These are phyloP conservation scores for Mystacides longicornis DNA, from an alignment of 2,888 invertebrate species.

Conservation along the genomic window DNA sequence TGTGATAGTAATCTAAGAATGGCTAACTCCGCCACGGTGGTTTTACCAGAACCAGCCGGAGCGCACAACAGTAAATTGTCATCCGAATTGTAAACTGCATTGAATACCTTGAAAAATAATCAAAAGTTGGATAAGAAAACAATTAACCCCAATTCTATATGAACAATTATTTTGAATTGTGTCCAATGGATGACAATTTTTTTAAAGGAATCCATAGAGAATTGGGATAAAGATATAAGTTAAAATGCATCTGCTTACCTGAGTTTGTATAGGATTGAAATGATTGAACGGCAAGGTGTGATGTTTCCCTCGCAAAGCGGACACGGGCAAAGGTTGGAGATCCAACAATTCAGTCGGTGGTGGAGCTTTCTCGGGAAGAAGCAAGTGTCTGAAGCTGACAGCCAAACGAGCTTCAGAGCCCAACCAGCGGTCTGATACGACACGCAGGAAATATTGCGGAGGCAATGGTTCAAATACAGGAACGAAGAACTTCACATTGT, in stretches of 20 bases:
- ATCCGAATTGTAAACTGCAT: conserved; percentile 95
- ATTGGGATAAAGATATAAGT: too few species aligned
- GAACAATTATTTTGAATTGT: too few species aligned
- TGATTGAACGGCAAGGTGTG: conserved; percentile 86
- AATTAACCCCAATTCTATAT: too few species aligned
- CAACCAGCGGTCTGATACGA: conserved; percentile 87
- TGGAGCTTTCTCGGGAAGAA: conserved; percentile 95
- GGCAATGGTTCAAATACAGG: conserved; percentile 98
- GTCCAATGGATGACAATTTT: too few species aligned
- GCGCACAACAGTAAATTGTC: conserved; percentile 97
- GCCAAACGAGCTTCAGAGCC: conserved; percentile 94
- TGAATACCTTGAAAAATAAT: conserved; percentile 70
- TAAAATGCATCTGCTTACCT: conserved; percentile 48
- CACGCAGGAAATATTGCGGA: conserved; percentile 93
- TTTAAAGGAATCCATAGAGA: too few species aligned
- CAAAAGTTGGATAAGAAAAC: too few species aligned
- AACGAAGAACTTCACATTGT: conserved; percentile 94
- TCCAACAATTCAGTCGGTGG: conserved; percentile 97
- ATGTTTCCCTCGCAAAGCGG: conserved; percentile 79
- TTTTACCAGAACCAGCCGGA: conserved; percentile 87
- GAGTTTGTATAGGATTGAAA: conserved; percentile 98
- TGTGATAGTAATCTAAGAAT: conserved; percentile 77
- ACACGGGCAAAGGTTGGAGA: conserved; percentile 90
- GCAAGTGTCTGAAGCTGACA: conserved; percentile 93
- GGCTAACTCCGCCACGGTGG: conserved; percentile 93